Conservation (phyloP, 2,113 vertebrate genomes). For the Acrocephalus kingi region DNA sequence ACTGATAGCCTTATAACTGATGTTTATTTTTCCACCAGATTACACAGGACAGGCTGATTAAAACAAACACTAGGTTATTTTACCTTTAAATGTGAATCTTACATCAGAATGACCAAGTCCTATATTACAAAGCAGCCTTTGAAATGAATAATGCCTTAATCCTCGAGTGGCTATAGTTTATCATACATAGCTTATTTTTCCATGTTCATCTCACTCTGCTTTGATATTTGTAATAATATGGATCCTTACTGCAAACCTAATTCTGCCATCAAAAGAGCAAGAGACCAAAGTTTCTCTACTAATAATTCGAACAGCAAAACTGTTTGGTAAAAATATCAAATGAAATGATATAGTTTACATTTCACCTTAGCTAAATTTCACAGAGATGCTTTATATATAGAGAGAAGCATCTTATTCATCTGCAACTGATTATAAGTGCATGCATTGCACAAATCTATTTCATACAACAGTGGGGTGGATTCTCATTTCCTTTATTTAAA, state of each 20-base stretch:
- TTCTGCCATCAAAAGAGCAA: conserved; percentile 60
- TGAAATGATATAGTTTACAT: conserved; percentile 54
- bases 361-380: conserved; percentile 51
- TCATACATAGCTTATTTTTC: conserved; percentile 5
- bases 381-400: conserved; percentile 1
- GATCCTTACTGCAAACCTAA: conserved; percentile 41
- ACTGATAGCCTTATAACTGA: conserved; percentile 1
- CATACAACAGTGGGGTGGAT: neutral
- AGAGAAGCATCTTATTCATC: neutral
- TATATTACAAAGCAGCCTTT: neutral
- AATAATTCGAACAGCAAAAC: conserved; percentile 63
- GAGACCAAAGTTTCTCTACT: conserved; percentile 58
- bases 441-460: neutral
- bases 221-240: conserved; percentile 54
- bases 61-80: conserved; percentile 26
- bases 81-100: conserved; percentile 40
- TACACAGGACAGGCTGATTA: conserved; percentile 10
- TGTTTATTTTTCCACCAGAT: conserved; percentile 23
- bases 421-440: neutral
- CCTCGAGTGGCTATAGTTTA: neutral
- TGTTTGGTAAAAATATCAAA: conserved; percentile 42
- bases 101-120: conserved; percentile 8
- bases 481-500: neutral
- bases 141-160: conserved; percentile 15
- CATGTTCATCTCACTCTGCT: conserved; percentile 1